Conservation (phyloP, 2,797 vertebrate genomes). For the Miichthys miiuy region DNA sequence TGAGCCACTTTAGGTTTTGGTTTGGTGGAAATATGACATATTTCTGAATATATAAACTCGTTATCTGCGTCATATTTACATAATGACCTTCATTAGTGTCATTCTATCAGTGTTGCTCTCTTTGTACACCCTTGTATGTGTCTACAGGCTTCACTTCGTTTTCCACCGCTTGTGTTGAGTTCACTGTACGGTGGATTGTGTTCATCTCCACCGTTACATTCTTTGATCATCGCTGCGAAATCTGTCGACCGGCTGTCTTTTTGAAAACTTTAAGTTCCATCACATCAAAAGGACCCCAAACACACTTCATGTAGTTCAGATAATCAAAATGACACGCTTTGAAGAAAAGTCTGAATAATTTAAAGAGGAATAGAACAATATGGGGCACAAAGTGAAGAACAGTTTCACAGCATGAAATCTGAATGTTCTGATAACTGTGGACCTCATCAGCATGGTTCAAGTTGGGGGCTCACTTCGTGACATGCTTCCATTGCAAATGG, state of each 20-base stretch:
- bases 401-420: neutral
- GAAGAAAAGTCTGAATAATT: constrained; percentile 46
- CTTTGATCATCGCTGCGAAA: constrained; percentile 52
- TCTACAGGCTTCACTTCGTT: neutral
- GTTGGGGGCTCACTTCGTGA: neutral
- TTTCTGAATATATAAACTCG: neutral
- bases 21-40: neutral
- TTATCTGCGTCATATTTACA: neutral
- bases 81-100: constrained; percentile 17
- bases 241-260: constrained; percentile 13
- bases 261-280: constrained; percentile 14
- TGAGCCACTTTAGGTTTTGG: neutral
- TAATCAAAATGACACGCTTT: constrained; percentile 45
- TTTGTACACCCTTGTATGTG: neutral
- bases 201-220: neutral
- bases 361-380: neutral
- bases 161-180: neutral
- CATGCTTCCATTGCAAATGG: neutral
- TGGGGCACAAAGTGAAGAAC: neutral
- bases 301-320: constrained; percentile 25
- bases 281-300: constrained; percentile 51
- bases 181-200: neutral
- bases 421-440: neutral
- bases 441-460: neutral
- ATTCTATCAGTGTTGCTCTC: neutral